phyloP scores from a whole-genome alignment of 2,113 vertebrate species.

The Nothoprocta pentlandii region DNA sequence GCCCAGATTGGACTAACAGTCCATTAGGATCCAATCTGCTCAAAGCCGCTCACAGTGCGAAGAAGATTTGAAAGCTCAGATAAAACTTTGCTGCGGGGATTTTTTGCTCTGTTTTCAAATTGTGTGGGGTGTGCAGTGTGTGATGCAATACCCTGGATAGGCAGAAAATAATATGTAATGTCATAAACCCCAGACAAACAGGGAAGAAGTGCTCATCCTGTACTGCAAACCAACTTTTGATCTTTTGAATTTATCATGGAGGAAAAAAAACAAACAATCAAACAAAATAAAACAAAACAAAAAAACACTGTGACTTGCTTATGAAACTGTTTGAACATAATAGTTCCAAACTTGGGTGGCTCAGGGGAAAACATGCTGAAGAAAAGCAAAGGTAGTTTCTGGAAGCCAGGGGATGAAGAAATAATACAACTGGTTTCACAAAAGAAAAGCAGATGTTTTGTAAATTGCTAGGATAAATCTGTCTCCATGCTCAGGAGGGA shows the following conservation, averaged over 20 bases:
- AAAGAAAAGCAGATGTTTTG: slow-evolving; percentile 24
- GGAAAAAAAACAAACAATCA: slow-evolving; percentile 32
- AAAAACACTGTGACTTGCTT: slow-evolving; percentile 15
- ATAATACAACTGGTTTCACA: slow-evolving; percentile 1
- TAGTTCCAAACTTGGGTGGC: slow-evolving; percentile 60
- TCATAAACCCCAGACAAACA: slow-evolving; percentile 36
- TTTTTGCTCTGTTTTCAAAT: neutral
- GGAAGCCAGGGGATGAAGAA: slow-evolving; percentile 27
- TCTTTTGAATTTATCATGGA: slow-evolving; percentile 22
- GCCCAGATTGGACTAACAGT: slow-evolving; percentile 45
- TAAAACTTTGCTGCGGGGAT: neutral
- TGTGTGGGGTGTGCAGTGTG: neutral
- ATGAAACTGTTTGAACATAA: slow-evolving; percentile 21
- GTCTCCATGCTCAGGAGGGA: neutral
- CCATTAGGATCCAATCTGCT: slow-evolving; percentile 42
- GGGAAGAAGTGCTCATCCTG: slow-evolving; percentile 4
- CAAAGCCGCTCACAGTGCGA: neutral
- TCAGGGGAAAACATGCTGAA: neutral
- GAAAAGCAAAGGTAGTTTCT: slow-evolving; percentile 54
- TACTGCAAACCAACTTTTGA: neutral
- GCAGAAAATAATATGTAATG: neutral
- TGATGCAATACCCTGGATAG: neutral
- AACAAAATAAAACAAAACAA: too few relatives aligned
- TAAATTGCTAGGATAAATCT: slow-evolving; percentile 50
- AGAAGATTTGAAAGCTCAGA: slow-evolving; percentile 51